Percentiles rank a stretch among this genome's conserved stretches.
Evolutionary conservation across 2,113 vertebrate species (phyloP).

Genomic region (Maccullochella peelii): DNA sequence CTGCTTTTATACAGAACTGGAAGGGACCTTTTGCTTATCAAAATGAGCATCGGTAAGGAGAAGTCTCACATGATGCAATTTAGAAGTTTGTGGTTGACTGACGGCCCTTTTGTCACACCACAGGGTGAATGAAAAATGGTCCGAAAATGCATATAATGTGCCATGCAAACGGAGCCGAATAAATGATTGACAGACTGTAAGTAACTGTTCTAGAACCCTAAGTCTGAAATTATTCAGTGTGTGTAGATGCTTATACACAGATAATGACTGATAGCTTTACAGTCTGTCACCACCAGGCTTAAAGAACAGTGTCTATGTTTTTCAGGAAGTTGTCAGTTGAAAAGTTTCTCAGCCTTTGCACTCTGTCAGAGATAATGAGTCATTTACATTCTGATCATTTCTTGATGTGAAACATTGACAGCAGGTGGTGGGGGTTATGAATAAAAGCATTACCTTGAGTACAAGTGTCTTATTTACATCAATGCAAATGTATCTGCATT

Average conservation of each 20-base stretch:
- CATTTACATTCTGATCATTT: constrained; percentile 74
- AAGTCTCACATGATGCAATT: background rate
- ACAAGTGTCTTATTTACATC: constrained; percentile 65
- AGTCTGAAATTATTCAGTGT: constrained; percentile 29
- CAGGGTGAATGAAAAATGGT: background rate
- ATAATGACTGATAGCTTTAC: constrained; percentile 58
- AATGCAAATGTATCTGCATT: constrained; percentile 27
- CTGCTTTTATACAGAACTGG: background rate
- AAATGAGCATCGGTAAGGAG: background rate
- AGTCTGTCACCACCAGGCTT: constrained; percentile 40
- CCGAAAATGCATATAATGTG: background rate
- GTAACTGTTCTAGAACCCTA: constrained; percentile 25
- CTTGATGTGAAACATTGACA: constrained; percentile 53
- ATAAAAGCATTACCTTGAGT: constrained; percentile 55
- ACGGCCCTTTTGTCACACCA: background rate
- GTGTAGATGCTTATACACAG: constrained; percentile 6
- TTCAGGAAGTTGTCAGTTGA: constrained; percentile 53
- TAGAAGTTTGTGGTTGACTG: background rate
- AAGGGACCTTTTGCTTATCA: background rate
- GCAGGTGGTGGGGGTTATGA: constrained; percentile 63
- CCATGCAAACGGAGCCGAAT: constrained; percentile 32
- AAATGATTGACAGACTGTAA: constrained; percentile 58
- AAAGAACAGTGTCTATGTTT: constrained; percentile 38
- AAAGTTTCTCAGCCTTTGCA: constrained; percentile 68
- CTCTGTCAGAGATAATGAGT: constrained; percentile 75